These are phyloP conservation scores for Channa maculata DNA, from an alignment of 2,113 vertebrate genomes.

Conservation along the genomic window DNA sequence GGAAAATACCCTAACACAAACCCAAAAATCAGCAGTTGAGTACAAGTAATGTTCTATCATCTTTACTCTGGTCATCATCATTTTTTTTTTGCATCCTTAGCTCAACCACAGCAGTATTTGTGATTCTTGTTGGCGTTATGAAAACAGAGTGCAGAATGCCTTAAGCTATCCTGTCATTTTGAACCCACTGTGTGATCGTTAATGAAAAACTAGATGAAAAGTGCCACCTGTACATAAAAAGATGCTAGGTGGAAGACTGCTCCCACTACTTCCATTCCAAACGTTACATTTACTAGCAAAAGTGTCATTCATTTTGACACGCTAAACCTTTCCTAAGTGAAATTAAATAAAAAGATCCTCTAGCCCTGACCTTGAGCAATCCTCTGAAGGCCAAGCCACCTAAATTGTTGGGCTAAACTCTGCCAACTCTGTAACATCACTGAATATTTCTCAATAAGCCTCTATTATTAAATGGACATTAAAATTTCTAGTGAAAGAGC, in stretches of 20 bases:
- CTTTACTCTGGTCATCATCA: not conserved
- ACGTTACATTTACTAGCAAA: not conserved
- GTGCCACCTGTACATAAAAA: not conserved
- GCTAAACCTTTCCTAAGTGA: no score
- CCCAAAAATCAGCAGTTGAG: not conserved
- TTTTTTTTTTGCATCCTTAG: not conserved
- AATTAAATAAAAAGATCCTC: not conserved
- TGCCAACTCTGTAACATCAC: slow-evolving; percentile 10
- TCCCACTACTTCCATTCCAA: not conserved
- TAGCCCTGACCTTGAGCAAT: not conserved
- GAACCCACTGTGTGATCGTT: not conserved
- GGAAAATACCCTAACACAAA: not conserved
- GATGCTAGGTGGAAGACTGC: not conserved
- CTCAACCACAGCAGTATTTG: not conserved
- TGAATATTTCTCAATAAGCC: slow-evolving; percentile 4
- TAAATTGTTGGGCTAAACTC: not conserved
- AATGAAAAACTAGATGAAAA: not conserved
- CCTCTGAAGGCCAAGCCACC: not conserved
- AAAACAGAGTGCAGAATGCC: not conserved
- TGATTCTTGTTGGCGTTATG: not conserved
- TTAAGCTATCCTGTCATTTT: not conserved
- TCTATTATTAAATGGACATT: slow-evolving; percentile 19
- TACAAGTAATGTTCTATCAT: not conserved
- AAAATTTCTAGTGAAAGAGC: not conserved
- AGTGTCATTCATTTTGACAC: no score